Conservation (phyloP, 2,797 vertebrate genomes). For the Fistularia tabacaria region DNA sequence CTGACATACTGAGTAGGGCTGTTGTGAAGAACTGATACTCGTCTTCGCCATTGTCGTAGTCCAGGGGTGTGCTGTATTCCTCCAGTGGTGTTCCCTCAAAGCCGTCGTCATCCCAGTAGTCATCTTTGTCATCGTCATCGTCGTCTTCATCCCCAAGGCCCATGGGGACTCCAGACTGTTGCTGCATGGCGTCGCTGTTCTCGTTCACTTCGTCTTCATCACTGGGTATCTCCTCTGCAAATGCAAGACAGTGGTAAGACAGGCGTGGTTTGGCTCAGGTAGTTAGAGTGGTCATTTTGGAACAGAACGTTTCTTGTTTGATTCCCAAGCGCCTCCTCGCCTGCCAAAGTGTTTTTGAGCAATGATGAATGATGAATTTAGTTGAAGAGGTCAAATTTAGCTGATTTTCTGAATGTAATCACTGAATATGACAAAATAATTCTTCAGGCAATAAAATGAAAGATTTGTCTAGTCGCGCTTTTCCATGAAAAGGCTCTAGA, state of each 20-base stretch:
- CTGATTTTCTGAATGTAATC: too few species aligned
- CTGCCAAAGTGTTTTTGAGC: too few species aligned
- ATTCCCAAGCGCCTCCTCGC: too few species aligned
- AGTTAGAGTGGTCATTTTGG: too few species aligned
- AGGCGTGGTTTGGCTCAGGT: neutral
- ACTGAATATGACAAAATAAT: too few species aligned
- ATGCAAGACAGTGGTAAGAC: neutral
- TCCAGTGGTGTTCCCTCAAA: slow-evolving; percentile 92
- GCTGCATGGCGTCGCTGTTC: slow-evolving; percentile 70
- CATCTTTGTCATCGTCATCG: slow-evolving; percentile 79
- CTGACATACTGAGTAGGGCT: slow-evolving; percentile 82
- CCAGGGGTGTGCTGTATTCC: slow-evolving; percentile 91
- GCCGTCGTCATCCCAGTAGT: slow-evolving; percentile 92
- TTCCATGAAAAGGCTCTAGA: too few species aligned
- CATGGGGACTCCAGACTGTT: slow-evolving; percentile 42
- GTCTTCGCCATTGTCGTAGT: slow-evolving; percentile 90
- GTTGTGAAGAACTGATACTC: slow-evolving; percentile 94
- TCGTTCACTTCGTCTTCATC: slow-evolving; percentile 89
- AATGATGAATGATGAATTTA: too few species aligned
- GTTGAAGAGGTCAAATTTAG: too few species aligned
- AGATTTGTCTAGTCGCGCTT: too few species aligned
- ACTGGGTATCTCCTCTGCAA: slow-evolving; percentile 90
- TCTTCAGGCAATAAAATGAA: too few species aligned
- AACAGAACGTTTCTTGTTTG: too few species aligned
- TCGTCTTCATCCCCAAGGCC: slow-evolving; percentile 69